A percentile compares a stretch with the other conserved stretches of the same genome.
Conservation (phyloP, 2,888 invertebrate genomes). For the Parascotia fuliginaria region DNA sequence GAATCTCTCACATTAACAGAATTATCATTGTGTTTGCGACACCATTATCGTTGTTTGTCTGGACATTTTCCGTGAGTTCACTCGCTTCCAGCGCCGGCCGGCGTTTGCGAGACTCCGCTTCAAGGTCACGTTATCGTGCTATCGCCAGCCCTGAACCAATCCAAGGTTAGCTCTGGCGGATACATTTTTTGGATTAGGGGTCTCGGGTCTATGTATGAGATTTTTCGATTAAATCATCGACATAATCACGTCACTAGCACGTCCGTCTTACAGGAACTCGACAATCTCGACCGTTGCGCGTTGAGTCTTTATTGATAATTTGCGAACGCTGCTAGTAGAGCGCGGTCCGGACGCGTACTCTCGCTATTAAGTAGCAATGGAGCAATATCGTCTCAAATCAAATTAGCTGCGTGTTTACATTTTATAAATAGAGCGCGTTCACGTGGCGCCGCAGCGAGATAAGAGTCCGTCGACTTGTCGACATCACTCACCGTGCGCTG, state of each 20-base stretch:
- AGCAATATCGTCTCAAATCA: slow-evolving; percentile 70
- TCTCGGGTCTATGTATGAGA: slow-evolving; percentile 35
- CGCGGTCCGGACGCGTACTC: slow-evolving; percentile 66
- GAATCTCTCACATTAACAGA: slow-evolving; percentile 41
- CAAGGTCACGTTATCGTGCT: slow-evolving; percentile 85
- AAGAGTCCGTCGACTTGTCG: slow-evolving; percentile 64
- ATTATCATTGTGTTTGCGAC: slow-evolving; percentile 62
- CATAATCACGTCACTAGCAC: slow-evolving; percentile 58
- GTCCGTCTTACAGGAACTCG: slow-evolving; percentile 79
- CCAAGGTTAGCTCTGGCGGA: slow-evolving; percentile 63
- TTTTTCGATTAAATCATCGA: slow-evolving; percentile 44
- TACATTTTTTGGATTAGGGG: slow-evolving; percentile 47
- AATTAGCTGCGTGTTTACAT: slow-evolving; percentile 83
- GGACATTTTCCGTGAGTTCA: slow-evolving; percentile 76
- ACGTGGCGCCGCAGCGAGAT: slow-evolving; percentile 78
- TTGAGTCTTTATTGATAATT: slow-evolving; percentile 76
- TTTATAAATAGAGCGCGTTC: slow-evolving; percentile 82
- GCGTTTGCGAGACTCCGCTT: slow-evolving; percentile 73
- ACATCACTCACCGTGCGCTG: slow-evolving; percentile 83
- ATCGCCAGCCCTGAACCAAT: slow-evolving; percentile 77
- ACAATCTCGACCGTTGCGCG: slow-evolving; percentile 75
- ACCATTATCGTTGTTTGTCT: slow-evolving; percentile 78
- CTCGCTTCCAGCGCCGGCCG: slow-evolving; percentile 77
- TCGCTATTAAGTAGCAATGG: slow-evolving; percentile 67
- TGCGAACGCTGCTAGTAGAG: slow-evolving; percentile 63